Evolutionary conservation across 2,888 invertebrate species (phyloP), one percentile per base, ranked within the genome.

Genomic region (Stenodera caucasica): DNA sequence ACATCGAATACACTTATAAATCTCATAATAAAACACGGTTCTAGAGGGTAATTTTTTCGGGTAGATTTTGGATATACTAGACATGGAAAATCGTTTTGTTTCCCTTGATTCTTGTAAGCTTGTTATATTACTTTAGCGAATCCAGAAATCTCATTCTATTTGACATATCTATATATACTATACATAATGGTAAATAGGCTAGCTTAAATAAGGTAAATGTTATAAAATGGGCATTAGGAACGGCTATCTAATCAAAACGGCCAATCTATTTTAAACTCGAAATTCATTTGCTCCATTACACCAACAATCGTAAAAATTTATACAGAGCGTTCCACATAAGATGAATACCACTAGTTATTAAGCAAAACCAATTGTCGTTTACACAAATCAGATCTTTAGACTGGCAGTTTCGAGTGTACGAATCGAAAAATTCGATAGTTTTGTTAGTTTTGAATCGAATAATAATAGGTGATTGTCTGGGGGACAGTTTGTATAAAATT

Each of bases 171-270:
- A 67, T 61, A 53, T 57, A 51, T 55, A 45, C 50, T 54, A 45
- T 57, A 51, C 52, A 65, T 62, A 65, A 58, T 56, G 57, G 59
- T 60, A 58, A 65, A 63, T 65, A 67, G 58, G 57, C 12, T 9
- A 55, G 61, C 63, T 67, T 67, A 65, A 58, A 61, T 54, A 49
- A 61, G 49, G 58, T 60, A 62, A 57, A 63, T 62, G 58, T 51
- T 54, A 61, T 55, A 62, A 64, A 58, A 62, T 30, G 55, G 55
- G 21, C 58, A 49, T 56, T 55, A 55, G 40, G 67, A 64, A 61
- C 64, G 63, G 55, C 54, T 57, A 59, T 62, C 55, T 59, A 62
- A 65, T 65, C 60, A 63, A 58, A 35, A 51, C 9, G 29, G n/a
- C 23, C 21, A 11, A 18, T 23, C 33, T 52, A 37, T 57, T 57